phyloP scores from a whole-genome alignment of 2,113 vertebrate genomes.

The Junco hyemalis region DNA sequence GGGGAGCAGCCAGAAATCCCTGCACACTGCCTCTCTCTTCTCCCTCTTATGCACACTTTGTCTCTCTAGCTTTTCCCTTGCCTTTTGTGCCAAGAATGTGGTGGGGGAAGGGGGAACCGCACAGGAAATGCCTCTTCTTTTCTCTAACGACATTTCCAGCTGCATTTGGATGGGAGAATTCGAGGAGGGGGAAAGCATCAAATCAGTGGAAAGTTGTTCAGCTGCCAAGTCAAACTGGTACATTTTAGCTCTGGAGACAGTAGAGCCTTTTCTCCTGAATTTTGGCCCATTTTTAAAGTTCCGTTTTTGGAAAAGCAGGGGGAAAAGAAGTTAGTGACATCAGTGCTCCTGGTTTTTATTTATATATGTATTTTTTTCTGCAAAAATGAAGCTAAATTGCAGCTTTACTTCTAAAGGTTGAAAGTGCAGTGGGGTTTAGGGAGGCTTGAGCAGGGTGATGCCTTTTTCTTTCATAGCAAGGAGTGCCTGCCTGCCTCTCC shows the following conservation, averaged over 20 bases:
- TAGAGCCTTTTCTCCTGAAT: slow-evolving; percentile 61
- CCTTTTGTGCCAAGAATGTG: slow-evolving; percentile 74
- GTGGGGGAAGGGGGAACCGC: slow-evolving; percentile 69
- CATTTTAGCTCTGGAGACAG: slow-evolving; percentile 72
- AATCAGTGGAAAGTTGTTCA: slow-evolving; percentile 73
- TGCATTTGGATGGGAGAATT: slow-evolving; percentile 71
- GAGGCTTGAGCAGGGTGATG: neutral
- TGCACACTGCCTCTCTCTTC: slow-evolving; percentile 61
- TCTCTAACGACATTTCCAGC: slow-evolving; percentile 73
- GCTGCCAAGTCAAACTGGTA: slow-evolving; percentile 75
- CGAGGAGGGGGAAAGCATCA: slow-evolving; percentile 54
- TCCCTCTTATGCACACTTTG: slow-evolving; percentile 53
- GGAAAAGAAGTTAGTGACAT: slow-evolving; percentile 46
- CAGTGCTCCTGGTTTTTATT: slow-evolving; percentile 39
- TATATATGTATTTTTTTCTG: neutral
- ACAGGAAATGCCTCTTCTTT: slow-evolving; percentile 82
- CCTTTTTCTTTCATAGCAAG: neutral
- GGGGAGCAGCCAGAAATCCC: slow-evolving; percentile 57
- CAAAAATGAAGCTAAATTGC: neutral
- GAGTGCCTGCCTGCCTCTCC: neutral
- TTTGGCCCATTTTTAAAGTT: slow-evolving; percentile 46
- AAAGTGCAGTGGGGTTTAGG: neutral
- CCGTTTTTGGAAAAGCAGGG: slow-evolving; percentile 45
- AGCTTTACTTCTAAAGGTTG: neutral
- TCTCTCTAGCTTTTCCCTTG: slow-evolving; percentile 58